A percentile compares a stretch with the other conserved stretches of the same genome.
Evolutionary conservation across 2,888 invertebrate species (phyloP).

Genomic region (Craniophora ligustri): DNA sequence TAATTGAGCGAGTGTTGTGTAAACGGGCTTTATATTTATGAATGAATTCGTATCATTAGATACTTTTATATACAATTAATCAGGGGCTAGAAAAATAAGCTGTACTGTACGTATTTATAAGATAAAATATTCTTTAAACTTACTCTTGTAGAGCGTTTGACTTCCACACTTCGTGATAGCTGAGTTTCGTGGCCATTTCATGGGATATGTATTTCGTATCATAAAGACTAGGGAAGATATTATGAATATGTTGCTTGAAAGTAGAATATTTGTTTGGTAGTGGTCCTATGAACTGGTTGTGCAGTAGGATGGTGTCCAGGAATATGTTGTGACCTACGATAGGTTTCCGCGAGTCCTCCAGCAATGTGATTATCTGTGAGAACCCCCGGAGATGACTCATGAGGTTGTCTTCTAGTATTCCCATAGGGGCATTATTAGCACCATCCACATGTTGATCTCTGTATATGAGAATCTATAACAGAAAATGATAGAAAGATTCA

Average conservation of each 20-base stretch:
- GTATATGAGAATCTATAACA: conserved; percentile 81
- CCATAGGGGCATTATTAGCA: conserved; percentile 71
- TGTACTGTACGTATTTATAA: conserved; percentile 20
- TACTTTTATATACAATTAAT: conserved; percentile 25
- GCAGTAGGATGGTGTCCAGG: conserved; percentile 91
- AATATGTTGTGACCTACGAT: conserved; percentile 93
- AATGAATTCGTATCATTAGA: conserved; percentile 30
- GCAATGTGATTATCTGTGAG: conserved; percentile 89
- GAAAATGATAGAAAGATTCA: no score
- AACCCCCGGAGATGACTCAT: conserved; percentile 90
- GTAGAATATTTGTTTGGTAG: conserved; percentile 90
- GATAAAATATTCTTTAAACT: conserved; percentile 54
- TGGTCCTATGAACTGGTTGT: conserved; percentile 91
- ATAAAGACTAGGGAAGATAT: conserved; percentile 90
- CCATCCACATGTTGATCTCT: conserved; percentile 78
- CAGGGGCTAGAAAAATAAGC: conserved; percentile 36
- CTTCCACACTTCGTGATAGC: conserved; percentile 84
- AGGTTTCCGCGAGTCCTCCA: conserved; percentile 90
- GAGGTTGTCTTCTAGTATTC: conserved; percentile 83
- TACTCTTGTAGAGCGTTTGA: conserved; percentile 85
- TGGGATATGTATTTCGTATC: conserved; percentile 93
- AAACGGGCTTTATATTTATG: conserved; percentile 32
- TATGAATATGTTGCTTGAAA: conserved; percentile 90
- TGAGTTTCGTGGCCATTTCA: conserved; percentile 81
- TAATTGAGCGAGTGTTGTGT: conserved; percentile 27